Evolutionary conservation across 1,140 invertebrate genomes (phyloP).

Genomic region (Diorhabda sublineata): DNA sequence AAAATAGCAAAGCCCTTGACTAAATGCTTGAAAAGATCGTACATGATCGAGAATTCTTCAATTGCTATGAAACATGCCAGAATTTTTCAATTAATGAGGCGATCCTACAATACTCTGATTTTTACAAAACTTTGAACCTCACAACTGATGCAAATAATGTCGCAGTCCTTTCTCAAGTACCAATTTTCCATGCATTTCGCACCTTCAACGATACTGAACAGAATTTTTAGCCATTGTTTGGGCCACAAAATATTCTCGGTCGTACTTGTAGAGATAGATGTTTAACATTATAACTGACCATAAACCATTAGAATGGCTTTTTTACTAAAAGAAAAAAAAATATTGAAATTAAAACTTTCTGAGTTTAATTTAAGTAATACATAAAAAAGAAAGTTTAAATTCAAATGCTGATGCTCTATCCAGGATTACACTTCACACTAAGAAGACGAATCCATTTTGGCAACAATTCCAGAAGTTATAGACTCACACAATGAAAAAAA

Average conservation of each 20-base stretch:
- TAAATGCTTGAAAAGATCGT: constrained; percentile 19
- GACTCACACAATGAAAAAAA: too few relatives aligned
- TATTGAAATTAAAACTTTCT: too few relatives aligned
- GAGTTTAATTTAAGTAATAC: too few relatives aligned
- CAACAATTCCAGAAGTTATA: too few relatives aligned
- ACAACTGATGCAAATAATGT: constrained; percentile 42
- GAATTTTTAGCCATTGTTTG: constrained; percentile 11
- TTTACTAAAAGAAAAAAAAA: background rate
- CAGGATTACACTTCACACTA: too few relatives aligned
- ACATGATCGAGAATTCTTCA: background rate
- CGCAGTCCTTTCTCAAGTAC: constrained; percentile 30
- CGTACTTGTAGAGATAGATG: background rate
- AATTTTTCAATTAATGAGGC: constrained; percentile 25
- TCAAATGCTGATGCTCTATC: too few relatives aligned
- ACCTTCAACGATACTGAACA: constrained; percentile 18
- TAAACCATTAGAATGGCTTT: background rate
- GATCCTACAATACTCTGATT: constrained; percentile 37
- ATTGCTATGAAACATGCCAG: constrained; percentile 9
- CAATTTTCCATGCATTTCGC: background rate
- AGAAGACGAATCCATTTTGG: too few relatives aligned
- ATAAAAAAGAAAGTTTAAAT: too few relatives aligned
- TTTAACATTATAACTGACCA: too few relatives aligned
- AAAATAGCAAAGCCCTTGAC: constrained; percentile 8
- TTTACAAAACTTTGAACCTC: constrained; percentile 39
- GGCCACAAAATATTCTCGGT: background rate